Evolutionary conservation across 2,113 vertebrate genomes (phyloP).

Genomic region (Scortum barcoo): DNA sequence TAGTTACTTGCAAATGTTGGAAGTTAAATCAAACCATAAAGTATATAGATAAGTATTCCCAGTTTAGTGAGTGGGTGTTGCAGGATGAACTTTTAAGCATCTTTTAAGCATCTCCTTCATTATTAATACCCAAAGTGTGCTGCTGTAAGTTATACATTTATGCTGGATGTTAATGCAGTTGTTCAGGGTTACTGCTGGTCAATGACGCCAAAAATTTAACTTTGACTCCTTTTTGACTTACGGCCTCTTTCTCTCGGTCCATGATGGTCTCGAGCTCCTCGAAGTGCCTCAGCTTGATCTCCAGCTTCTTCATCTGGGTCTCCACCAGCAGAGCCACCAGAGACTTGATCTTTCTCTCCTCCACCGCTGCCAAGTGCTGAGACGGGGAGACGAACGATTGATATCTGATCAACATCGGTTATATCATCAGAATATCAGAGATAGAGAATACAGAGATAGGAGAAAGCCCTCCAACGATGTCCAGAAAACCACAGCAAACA

Average conservation of each 20-base stretch:
- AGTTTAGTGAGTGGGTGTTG: background rate
- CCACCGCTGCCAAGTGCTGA: constrained; percentile 95
- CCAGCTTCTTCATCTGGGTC: constrained; percentile 99
- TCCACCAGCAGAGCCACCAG: constrained; percentile 96
- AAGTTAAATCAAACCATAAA: background rate
- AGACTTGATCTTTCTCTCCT: constrained; percentile 98
- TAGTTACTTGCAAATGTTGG: background rate
- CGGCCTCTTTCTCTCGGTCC: constrained; percentile 97
- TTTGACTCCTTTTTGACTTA: constrained; percentile 79
- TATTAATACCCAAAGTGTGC: constrained; percentile 11
- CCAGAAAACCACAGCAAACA: too few species aligned
- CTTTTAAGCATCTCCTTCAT: constrained; percentile 11
- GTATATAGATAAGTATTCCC: background rate
- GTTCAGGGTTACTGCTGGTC: background rate
- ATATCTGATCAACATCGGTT: background rate
- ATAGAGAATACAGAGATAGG: too few species aligned
- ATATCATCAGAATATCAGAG: background rate
- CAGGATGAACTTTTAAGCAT: background rate
- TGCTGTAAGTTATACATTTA: background rate
- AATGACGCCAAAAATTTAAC: background rate
- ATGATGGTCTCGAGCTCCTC: constrained; percentile 99
- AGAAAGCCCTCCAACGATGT: too few species aligned
- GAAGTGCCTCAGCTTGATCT: constrained; percentile 98
- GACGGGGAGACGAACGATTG: background rate
- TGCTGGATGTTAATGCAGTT: background rate